Evolutionary conservation across 2,113 vertebrate genomes (phyloP).

Genomic region (Sakesphorus luctuosus): DNA sequence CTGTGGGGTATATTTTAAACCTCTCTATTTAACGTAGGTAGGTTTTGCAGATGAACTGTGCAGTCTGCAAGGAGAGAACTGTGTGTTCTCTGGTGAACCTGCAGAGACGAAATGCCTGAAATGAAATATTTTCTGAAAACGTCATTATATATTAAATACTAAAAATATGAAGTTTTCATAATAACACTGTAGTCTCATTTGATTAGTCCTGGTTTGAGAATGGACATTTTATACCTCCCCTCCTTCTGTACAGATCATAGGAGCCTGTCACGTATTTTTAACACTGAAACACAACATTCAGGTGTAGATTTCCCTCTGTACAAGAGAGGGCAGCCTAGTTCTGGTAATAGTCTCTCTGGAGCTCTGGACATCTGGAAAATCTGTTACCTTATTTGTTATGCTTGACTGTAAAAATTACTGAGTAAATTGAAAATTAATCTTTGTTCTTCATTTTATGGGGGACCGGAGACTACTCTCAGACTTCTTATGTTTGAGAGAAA

Average conservation of each 20-base stretch:
- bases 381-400: slow-evolving; percentile 47
- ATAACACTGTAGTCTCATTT: neutral
- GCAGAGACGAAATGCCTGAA: neutral
- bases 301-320: neutral
- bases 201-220: neutral
- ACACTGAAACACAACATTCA: neutral
- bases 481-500: slow-evolving; percentile 1
- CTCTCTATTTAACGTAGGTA: neutral
- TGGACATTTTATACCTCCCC: neutral
- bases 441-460: slow-evolving; percentile 51
- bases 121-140: neutral
- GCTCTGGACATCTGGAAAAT: slow-evolving; percentile 38
- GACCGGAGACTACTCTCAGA: neutral
- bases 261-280: neutral
- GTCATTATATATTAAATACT: neutral
- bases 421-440: slow-evolving; percentile 60
- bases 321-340: slow-evolving; percentile 57
- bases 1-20: neutral
- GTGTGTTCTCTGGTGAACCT: neutral
- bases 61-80: neutral
- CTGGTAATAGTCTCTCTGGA: neutral
- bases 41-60: neutral
- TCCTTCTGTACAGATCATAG: neutral
- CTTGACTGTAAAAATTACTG: slow-evolving; percentile 49
- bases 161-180: neutral